These are phyloP conservation scores for Pyrgilauda ruficollis DNA, from an alignment of 2,113 vertebrate species.

Conservation along the genomic window DNA sequence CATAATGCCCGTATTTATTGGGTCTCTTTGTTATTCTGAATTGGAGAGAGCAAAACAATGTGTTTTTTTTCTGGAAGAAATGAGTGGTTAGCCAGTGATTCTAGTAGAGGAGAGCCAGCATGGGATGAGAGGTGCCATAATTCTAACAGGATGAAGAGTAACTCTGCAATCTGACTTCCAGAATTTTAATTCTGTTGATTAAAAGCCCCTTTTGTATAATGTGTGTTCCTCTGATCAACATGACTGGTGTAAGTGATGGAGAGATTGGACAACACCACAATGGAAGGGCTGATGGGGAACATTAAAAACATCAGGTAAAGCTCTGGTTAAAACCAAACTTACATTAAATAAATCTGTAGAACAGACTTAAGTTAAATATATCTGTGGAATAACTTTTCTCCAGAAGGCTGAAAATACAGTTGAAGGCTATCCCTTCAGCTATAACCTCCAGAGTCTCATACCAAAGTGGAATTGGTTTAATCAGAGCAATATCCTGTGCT, in stretches of 20 bases:
- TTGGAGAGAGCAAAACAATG: not conserved
- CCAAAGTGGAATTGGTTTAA: not conserved
- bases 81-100: not conserved
- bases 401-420: not conserved
- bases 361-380: not conserved
- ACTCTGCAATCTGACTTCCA: not conserved
- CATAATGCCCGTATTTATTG: not conserved
- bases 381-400: not conserved
- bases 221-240: not conserved
- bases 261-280: not conserved
- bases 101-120: not conserved
- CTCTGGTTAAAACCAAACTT: not conserved
- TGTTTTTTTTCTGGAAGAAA: not conserved
- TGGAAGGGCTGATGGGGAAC: not conserved
- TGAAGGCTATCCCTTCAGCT: not conserved
- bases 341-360: not conserved
- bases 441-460: not conserved
- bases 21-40: not conserved
- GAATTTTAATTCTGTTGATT: not conserved
- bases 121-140: not conserved
- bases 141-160: not conserved
- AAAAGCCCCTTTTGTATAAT: not conserved
- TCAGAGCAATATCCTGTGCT: not conserved
- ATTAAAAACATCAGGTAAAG: not conserved
- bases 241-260: accelerated